Evolutionary conservation across 2,113 vertebrate genomes (phyloP).

Genomic region (Stercorarius parasiticus): DNA sequence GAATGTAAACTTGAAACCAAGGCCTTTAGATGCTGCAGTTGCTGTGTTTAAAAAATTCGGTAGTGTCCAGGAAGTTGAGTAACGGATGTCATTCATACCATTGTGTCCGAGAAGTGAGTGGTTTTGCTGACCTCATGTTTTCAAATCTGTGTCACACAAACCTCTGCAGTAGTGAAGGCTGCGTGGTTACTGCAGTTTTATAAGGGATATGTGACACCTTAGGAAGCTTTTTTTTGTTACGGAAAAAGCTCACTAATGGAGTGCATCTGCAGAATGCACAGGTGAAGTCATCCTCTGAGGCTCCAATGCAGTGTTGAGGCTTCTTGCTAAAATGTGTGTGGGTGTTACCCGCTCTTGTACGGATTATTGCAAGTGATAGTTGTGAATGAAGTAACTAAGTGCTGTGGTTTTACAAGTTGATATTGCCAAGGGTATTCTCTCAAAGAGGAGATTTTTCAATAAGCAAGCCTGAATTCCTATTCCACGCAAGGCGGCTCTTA

Average conservation of each 20-base stretch:
- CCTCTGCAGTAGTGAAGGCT: background rate
- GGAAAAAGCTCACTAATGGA: background rate
- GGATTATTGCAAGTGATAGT: background rate
- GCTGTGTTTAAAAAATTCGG: background rate
- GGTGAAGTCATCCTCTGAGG: background rate
- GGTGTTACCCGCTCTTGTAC: fast-evolving
- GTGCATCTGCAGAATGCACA: background rate
- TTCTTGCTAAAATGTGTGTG: background rate
- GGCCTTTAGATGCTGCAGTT: background rate
- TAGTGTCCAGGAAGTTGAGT: background rate
- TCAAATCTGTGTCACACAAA: no score
- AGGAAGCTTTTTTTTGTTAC: fast-evolving
- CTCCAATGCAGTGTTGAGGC: background rate
- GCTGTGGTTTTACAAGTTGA: background rate
- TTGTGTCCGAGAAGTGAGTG: background rate
- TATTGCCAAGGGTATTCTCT: background rate
- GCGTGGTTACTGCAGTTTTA: fast-evolving
- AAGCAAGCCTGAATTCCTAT: background rate
- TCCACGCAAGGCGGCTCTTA: background rate
- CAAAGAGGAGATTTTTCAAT: no score
- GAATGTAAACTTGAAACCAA: background rate
- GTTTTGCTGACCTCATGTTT: background rate
- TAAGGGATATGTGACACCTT: background rate
- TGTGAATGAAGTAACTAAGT: background rate
- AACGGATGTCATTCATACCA: background rate